Conservation (phyloP, 2,113 vertebrate species). For the Lophius piscatorius region DNA sequence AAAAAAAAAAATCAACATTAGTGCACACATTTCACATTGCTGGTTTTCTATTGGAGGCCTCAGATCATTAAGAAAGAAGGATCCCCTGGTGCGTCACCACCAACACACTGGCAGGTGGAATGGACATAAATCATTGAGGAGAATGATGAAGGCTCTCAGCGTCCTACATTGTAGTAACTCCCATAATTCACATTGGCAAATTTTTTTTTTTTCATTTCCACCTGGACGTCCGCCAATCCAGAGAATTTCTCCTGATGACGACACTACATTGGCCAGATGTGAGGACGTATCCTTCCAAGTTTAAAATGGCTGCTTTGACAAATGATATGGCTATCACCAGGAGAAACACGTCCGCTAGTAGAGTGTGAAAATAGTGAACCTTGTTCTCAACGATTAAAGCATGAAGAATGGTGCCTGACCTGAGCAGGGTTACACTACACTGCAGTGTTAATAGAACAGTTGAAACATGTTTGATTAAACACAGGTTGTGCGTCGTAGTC, state of each 20-base stretch:
- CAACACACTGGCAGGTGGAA: conserved; percentile 21
- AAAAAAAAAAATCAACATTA: background rate
- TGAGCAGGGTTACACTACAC: no score
- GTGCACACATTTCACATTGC: conserved; percentile 11
- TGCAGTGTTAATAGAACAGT: no score
- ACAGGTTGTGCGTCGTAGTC: no score
- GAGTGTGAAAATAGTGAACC: background rate
- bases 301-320: conserved; percentile 8
- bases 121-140: conserved; percentile 28
- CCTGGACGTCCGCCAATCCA: conserved; percentile 64
- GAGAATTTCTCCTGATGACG: conserved; percentile 66
- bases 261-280: conserved; percentile 55
- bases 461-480: no score
- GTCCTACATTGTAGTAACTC: conserved; percentile 64
- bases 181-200: conserved; percentile 63
- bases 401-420: conserved; percentile 10
- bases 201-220: conserved; percentile 76
- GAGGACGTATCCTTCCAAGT: conserved; percentile 30
- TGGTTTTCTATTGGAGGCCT: conserved; percentile 7
- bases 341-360: conserved; percentile 1
- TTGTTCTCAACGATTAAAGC: conserved; percentile 13
- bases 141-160: conserved; percentile 56
- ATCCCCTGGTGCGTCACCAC: conserved; percentile 10
- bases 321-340: conserved; percentile 13
- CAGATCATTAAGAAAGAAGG: conserved; percentile 25